A percentile compares a stretch with the other conserved stretches of the same genome.
Evolutionary conservation across 2,888 invertebrate species (phyloP).

Genomic region (Teleogryllus oceanicus): DNA sequence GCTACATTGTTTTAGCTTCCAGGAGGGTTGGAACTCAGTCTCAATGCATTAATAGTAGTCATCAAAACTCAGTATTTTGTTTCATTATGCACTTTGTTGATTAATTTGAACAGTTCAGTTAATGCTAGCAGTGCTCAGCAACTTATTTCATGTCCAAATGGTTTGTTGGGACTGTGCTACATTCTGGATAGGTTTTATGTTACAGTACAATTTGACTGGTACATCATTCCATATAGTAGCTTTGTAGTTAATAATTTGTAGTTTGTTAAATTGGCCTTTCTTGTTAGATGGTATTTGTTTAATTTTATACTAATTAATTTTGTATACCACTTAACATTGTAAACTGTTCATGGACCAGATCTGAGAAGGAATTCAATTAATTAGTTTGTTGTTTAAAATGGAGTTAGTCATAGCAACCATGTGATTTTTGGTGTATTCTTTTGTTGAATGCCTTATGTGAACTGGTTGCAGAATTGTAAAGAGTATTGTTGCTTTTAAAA

Average conservation of each 20-base stretch:
- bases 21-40: slow-evolving; percentile 5
- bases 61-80: slow-evolving; percentile 1
- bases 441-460: neutral
- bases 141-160: slow-evolving; percentile 18
- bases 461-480: neutral
- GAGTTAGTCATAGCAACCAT: neutral
- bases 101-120: slow-evolving; percentile 20
- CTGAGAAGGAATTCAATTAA: neutral
- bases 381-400: neutral
- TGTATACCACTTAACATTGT: slow-evolving; percentile 2
- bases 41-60: neutral
- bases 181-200: slow-evolving; percentile 22
- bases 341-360: slow-evolving; percentile 6
- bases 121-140: slow-evolving; percentile 4
- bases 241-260: slow-evolving; percentile 2
- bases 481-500: neutral
- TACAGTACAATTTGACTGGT: slow-evolving; percentile 12
- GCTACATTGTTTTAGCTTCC: slow-evolving; percentile 3
- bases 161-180: slow-evolving; percentile 23
- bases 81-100: slow-evolving; percentile 3
- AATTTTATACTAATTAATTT: slow-evolving; percentile 18
- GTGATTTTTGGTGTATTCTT: neutral
- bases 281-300: neutral
- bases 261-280: slow-evolving; percentile 10
- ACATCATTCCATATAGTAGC: slow-evolving; percentile 18